Evolutionary conservation across 2,797 vertebrate genomes (phyloP), one percentile per base, ranked within the genome.

Genomic region (Carapus acus): DNA sequence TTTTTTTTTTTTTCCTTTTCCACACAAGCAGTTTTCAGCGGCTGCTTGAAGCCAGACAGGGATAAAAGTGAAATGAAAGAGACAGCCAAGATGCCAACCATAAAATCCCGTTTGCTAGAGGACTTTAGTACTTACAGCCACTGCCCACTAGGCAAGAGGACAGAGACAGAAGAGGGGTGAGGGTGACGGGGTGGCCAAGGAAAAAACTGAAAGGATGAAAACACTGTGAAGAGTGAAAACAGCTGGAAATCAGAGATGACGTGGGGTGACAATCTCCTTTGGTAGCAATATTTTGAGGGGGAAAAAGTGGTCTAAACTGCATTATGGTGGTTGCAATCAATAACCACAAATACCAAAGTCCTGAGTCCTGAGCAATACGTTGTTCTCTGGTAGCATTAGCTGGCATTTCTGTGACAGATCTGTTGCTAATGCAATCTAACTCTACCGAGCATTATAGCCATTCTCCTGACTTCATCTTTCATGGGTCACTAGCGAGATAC

Each of bases 311-410:
- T 65, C 49, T 45, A 82, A 85, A 85, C 80, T 74, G 78, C 70
- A 86, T 86, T 78, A 84, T 36, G 7, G 52, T 37, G 63, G 62
- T 53, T 13, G 19, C 47, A 23, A 88, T 87, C 85, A 86, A 85
- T 86, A n/a, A n/a, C n/a, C n/a, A 87, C 82, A 85, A 83, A 83
- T 79, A 83, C 81, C 74, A 82, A 79, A 81, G 52, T 49, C 48
- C 47, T 1, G 41, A 68, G 56, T 69, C 45, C 50, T 69, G 53
- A 62, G 62, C 44, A 59, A 39, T 67, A 59, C 69, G 65, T 29
- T 55, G 73, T 64, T 74, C 69, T 67, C 24, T 67, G 37, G 15
- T 46, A 43, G 43, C 49, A 48, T 57, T 63, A 72, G 57, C 58
- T 23, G 21, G 13, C 15, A 27, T 27, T 23, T 53, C 19, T 49